A percentile compares a stretch with the other conserved stretches of the same genome.
These are phyloP conservation scores for Phenganax marumi DNA, from an alignment of 92 coral and sea anemone species.

Conservation along the genomic window DNA sequence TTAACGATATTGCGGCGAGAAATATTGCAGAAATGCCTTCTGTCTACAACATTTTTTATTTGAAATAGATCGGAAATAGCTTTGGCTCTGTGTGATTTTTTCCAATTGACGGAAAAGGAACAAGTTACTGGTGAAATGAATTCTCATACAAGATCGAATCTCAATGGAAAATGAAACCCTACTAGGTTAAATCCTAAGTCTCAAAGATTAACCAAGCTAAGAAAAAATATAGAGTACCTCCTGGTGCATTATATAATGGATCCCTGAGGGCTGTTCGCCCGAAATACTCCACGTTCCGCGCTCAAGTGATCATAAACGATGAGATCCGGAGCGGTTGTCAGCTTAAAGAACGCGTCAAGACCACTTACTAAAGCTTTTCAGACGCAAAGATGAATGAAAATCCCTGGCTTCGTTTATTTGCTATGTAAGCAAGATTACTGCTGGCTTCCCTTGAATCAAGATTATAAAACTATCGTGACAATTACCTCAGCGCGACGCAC, in stretches of 20 bases:
- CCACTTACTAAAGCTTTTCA: conserved; percentile 18
- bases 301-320: conserved; percentile 15
- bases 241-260: neutral
- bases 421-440: neutral
- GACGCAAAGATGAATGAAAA: neutral
- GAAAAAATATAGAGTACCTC: neutral
- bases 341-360: conserved; percentile 9
- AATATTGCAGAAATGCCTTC: too few species aligned
- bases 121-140: too few species aligned
- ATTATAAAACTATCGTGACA: neutral
- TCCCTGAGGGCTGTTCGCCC: neutral
- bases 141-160: neutral
- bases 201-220: neutral
- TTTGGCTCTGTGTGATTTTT: too few species aligned
- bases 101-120: too few species aligned
- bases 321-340: conserved; percentile 4
- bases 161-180: neutral
- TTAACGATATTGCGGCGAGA: too few species aligned
- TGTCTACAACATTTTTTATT: too few species aligned
- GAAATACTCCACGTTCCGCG: conserved; percentile 4
- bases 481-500: neutral
- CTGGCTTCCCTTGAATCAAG: conserved; percentile 9
- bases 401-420: neutral
- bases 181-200: neutral
- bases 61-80: too few species aligned